Conservation (phyloP, 2,888 invertebrate genomes). For the Imbricaverruca yamaguchii region DNA sequence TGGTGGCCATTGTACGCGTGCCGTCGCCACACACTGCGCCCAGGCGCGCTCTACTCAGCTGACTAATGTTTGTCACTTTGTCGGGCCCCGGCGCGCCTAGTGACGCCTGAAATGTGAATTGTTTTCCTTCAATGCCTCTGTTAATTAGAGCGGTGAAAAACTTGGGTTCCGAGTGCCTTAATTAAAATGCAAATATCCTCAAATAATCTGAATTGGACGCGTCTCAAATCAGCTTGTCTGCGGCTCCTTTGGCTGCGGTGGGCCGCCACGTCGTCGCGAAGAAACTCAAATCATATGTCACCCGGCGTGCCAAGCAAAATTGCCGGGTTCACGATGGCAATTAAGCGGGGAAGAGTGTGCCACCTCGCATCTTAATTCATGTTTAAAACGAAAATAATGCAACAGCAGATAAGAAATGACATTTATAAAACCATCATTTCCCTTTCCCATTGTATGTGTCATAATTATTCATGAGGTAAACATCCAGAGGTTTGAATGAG, state of each 20-base stretch:
- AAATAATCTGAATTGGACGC: slow-evolving; percentile 19
- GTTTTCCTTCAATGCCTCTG: slow-evolving; percentile 21
- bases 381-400: slow-evolving; percentile 18
- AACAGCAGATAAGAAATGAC: slow-evolving; percentile 19
- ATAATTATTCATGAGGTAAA: slow-evolving; percentile 22
- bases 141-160: slow-evolving; percentile 21
- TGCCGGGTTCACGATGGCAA: background rate
- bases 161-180: slow-evolving; percentile 9
- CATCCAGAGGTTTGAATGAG: background rate
- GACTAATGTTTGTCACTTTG: slow-evolving; percentile 14
- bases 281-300: background rate
- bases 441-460: slow-evolving; percentile 16
- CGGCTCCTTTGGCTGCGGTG: background rate
- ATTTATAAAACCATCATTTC: slow-evolving; percentile 20
- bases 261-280: background rate
- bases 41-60: background rate
- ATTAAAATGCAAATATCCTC: slow-evolving; percentile 22
- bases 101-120: slow-evolving; percentile 19
- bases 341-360: slow-evolving; percentile 15
- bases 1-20: slow-evolving; percentile 10
- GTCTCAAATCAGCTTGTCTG: slow-evolving; percentile 6
- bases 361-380: slow-evolving; percentile 14
- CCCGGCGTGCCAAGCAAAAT: background rate
- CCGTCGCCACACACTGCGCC: background rate
- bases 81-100: background rate